Evolutionary conservation across 2,888 invertebrate species (phyloP).

Genomic region (Drosophila helvetica): DNA sequence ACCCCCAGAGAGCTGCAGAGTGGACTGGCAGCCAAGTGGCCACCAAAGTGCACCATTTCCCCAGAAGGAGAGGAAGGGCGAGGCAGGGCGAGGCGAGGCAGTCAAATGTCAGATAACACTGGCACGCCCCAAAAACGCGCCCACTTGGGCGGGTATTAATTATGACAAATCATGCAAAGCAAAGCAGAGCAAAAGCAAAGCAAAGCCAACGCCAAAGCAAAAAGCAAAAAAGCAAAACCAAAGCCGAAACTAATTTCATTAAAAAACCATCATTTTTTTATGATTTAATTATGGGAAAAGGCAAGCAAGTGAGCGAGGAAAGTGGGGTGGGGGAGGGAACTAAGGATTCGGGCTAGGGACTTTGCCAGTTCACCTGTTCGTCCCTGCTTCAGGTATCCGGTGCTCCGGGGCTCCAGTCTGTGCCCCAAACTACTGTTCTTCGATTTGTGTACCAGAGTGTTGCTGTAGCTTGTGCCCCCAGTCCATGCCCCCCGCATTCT

Average conservation of each 20-base stretch:
- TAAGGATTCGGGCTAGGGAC: background rate
- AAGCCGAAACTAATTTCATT: conserved; percentile 63
- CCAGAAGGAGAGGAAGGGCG: background rate
- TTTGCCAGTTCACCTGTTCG: background rate
- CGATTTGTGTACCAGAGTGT: too few species aligned
- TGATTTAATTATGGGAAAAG: conserved; percentile 67
- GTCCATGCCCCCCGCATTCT: conserved; percentile 11
- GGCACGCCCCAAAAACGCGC: background rate
- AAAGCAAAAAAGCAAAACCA: conserved; percentile 9
- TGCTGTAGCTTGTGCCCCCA: background rate
- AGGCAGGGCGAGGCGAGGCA: background rate
- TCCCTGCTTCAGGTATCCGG: background rate
- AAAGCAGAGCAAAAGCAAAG: conserved; percentile 35
- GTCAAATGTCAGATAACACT: conserved; percentile 41
- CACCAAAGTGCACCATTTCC: conserved; percentile 2
- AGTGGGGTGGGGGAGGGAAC: background rate
- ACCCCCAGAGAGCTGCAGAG: background rate
- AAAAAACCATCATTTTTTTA: conserved; percentile 66
- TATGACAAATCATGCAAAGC: conserved; percentile 49
- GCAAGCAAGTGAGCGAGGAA: conserved; percentile 23
- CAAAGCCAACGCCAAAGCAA: background rate
- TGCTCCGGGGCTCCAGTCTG: too few species aligned
- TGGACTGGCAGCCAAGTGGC: conserved; percentile 32
- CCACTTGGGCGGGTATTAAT: conserved; percentile 52
- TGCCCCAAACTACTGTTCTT: too few species aligned